phyloP scores from a whole-genome alignment of 2,113 vertebrate genomes.

The Neoarius graeffei region DNA sequence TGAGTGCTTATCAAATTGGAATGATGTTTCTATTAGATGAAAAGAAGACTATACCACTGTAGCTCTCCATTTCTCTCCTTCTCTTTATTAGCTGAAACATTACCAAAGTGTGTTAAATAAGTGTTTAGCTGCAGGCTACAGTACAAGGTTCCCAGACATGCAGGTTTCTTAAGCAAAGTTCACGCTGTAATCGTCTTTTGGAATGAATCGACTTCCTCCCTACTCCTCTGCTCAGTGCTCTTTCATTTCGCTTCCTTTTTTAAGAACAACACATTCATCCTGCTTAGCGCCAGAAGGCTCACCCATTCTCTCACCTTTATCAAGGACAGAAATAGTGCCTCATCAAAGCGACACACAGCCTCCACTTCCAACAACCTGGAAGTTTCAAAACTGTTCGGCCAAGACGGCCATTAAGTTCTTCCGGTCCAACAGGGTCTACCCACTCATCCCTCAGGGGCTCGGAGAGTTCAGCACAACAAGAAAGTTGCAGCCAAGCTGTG shows the following conservation, averaged over 20 bases:
- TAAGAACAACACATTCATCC: constrained; percentile 55
- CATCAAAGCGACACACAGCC: constrained; percentile 42
- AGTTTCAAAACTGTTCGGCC: constrained; percentile 28
- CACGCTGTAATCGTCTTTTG: constrained; percentile 57
- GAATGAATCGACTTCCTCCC: constrained; percentile 63
- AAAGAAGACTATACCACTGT: constrained; percentile 11
- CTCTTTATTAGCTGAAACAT: constrained; percentile 50
- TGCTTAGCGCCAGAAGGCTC: constrained; percentile 47
- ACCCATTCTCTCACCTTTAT: constrained; percentile 34
- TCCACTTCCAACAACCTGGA: constrained; percentile 29
- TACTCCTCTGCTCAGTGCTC: constrained; percentile 56
- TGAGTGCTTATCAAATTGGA: background rate
- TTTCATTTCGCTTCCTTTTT: constrained; percentile 49
- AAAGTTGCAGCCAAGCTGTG: constrained; percentile 69
- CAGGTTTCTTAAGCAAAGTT: constrained; percentile 63
- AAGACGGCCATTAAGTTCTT: constrained; percentile 3
- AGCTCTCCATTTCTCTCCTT: constrained; percentile 32
- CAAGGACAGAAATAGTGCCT: constrained; percentile 47
- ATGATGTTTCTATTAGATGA: background rate
- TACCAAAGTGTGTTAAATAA: constrained; percentile 66
- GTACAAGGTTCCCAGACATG: constrained; percentile 60
- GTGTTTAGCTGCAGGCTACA: constrained; percentile 58
- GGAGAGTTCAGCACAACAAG: constrained; percentile 64
- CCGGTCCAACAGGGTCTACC: constrained; percentile 57
- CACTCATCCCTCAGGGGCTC: constrained; percentile 61